Base-by-base conservation (phyloP, 2,797 vertebrate genomes). In the Sus cebifrons region DNA sequence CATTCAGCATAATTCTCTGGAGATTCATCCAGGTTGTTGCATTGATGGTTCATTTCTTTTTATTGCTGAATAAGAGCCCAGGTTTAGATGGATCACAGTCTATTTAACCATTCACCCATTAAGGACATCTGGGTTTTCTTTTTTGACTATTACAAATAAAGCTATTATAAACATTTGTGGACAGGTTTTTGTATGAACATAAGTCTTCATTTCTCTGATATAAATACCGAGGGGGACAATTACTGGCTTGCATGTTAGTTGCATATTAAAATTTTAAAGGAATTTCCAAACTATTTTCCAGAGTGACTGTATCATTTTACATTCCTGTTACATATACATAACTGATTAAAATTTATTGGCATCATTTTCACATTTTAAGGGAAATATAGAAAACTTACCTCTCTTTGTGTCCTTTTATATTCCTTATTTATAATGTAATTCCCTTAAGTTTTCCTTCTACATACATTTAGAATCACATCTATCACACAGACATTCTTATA, bases 171-270 rank as follows among this genome's bases (percentile, higher is more conserved):
- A 82, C 25, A 94, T 79, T 79, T 23, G 4, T 52, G 29, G 29
- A 17, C 15, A 54, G n/a, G 11, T 75, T 77, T 95, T 78, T 75
- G 36, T 83, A 56, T 70, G 25, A 89, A 82, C 16, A 5, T 75
- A 77, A 92, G 16, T 84, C 40, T 93, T 89, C 70, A 64, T 89
- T 91, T 91, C 60, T 89, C 70, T 93, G 81, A 89, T 49, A 75
- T 89, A 71, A 95, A 70, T 89, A 52, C 27, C 17, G 32, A 64
- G 20, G 13, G 14, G 27, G 25, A 36, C 1, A 73, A 54, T 56
- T 67, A 21, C 16, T 44, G 62, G 12, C 56, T 94, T n/a, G 60
- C 70, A 32, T 62, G 29, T 27, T 78, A 79, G 56, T 49, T 84
- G 49, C 21, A 60, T 49, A 29, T 70, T 86, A 32, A 44, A 15